Conservation (phyloP, 2,113 vertebrate species). For the Oncorhynchus mykiss region DNA sequence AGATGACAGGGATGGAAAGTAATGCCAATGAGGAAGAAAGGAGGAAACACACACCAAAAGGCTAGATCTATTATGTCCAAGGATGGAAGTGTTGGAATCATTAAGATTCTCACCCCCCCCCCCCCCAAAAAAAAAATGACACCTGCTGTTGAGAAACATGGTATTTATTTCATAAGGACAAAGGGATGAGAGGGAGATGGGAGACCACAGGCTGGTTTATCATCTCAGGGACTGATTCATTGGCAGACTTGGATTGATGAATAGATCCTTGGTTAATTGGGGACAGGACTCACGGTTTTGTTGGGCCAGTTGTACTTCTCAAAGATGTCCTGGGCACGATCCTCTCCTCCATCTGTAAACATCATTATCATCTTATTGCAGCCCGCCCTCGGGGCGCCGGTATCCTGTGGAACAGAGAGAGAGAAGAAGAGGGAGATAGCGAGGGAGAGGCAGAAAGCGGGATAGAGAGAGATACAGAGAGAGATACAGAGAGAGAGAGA, state of each 20-base stretch:
- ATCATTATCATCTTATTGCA: slow-evolving; percentile 99
- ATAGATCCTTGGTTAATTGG: background rate
- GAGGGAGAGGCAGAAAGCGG: slow-evolving; percentile 15
- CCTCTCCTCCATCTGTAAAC: slow-evolving; percentile 98
- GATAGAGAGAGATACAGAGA: background rate
- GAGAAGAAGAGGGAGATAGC: slow-evolving; percentile 5
- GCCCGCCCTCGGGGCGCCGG: slow-evolving; percentile 90
- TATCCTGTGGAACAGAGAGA: slow-evolving; percentile 69
- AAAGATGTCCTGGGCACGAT: slow-evolving; percentile 95
- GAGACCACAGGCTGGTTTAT: background rate
- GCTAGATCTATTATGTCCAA: slow-evolving; percentile 28
- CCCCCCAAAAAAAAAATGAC: slow-evolving; percentile 17
- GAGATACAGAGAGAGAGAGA: background rate
- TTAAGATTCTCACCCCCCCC: slow-evolving; percentile 20
- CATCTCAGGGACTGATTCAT: slow-evolving; percentile 20
- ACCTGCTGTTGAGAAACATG: background rate
- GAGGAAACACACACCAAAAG: slow-evolving; percentile 6
- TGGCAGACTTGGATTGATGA: slow-evolving; percentile 9
- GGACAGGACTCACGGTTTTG: slow-evolving; percentile 85
- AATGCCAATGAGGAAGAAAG: background rate
- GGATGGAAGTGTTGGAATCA: slow-evolving; percentile 45
- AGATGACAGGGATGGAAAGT: background rate
- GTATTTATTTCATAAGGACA: slow-evolving; percentile 7
- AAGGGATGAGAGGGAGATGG: slow-evolving; percentile 16
- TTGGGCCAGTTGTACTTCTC: slow-evolving; percentile 99